Base-by-base conservation (phyloP, 2,797 vertebrate genomes). In the Pachyuromys duprasi region DNA sequence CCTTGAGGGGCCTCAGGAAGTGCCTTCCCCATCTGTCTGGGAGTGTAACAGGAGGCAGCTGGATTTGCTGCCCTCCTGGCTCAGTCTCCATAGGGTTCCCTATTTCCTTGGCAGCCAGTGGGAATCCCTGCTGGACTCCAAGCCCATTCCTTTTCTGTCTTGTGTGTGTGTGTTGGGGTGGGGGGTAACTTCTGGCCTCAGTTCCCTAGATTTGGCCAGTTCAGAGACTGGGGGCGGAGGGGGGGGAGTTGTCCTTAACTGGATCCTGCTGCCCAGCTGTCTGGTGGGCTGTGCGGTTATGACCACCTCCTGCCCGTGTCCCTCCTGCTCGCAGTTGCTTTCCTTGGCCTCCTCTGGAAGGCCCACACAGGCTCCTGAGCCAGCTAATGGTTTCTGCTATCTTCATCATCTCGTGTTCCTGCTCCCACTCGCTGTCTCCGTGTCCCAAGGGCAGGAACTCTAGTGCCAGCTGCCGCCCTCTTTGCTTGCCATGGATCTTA, bases 141-240 rank as follows among this genome's bases (percentile, higher is more conserved):
- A 69, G 80, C 93, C 63, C 22, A 96, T 93, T 94, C 93, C 81
- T 97, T 67, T 72, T 84, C 26, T 74, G 67, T 95, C 45, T 8
- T 0, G 22, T 70, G 31, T 60, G 49, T 49, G 49, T 49, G 4
- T 45, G 45, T 5, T 5, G 45, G 45, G 45, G 45, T 6, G 45
- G 45, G 45, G 24, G 28, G 2, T 33, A n/a, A 24, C 57, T 55
- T 2, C 65, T 5, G 26, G 15, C 45, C 70, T 49, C 28, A 20
- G 6, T 60, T 63, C 83, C 60, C 69, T 90, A 42, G 39, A 53
- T 70, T 8, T 33, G 65, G 53, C 7, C 0, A 0, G 11, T 78
- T 42, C 45, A 33, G 36, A 28, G 65, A 7, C 9, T 7, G 90
- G 0, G 63, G 42, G 18, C 7, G 45, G 45, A 9, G n/a, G n/a